Evolutionary conservation across 2,797 vertebrate species (phyloP), one percentile per base, ranked within the genome.

Genomic region (Phalanger gymnotis): DNA sequence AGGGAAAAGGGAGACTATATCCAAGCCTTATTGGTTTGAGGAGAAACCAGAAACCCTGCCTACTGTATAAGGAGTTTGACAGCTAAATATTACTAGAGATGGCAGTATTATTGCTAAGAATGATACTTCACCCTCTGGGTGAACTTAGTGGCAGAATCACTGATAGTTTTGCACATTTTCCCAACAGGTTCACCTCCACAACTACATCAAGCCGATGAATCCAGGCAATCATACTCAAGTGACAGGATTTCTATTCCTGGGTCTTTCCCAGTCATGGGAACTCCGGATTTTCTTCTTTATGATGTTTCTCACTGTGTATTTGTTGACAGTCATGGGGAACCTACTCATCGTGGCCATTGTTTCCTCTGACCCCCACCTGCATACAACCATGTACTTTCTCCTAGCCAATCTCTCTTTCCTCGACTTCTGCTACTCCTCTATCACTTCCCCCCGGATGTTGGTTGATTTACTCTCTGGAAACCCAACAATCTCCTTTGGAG

Each of bases 311-410:
- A 81, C 81, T 47, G 97, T 98, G 19, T 98, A 98, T 52, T 51
- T 98, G 52, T 61, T 97, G 54, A 97, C 97, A 25, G 61, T 98
- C 5, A 95, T 92, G 25, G 97, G 97, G 91, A 98, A 98, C 52
- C 93, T 98, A 22, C 96, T 98, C 27, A 98, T 98, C 56, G 97
- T 98, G 53, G 91, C 81, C 30, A 40, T 97, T 27, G 96, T 98
- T 58, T 52, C 96, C 28, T 91, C 94, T 5, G 97, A 98, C 34
- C 11, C 97, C 14, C 93, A 91, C 1, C 92, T 98, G 89, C 97
- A 96, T 16, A 98, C 97, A 2, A 98, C 97, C 54, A 98, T 98
- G 98, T 98, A 98, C 87, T 98, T 98, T 89, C 97, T 98, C 25
- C 90, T 98, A 54, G 96, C 96, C 93, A 98, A 97, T 52, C 95